These are phyloP conservation scores for Lathamus discolor DNA, from an alignment of 2,113 vertebrate species.

Conservation along the genomic window DNA sequence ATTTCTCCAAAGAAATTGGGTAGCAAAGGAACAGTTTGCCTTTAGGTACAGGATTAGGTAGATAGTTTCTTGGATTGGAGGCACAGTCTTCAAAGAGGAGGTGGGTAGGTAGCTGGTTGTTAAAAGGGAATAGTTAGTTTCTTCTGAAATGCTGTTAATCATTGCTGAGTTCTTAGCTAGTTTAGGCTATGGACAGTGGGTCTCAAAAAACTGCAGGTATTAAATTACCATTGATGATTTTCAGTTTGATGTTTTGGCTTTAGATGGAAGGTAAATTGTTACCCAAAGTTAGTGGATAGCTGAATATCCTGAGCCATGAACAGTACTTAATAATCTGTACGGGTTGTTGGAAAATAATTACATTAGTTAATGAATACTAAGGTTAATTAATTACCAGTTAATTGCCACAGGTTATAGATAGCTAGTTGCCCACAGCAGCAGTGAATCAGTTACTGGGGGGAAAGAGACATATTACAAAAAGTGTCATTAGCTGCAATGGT, in stretches of 20 bases:
- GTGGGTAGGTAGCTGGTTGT: background rate
- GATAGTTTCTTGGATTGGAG: background rate
- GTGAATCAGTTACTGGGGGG: slow-evolving; percentile 46
- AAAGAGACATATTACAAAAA: background rate
- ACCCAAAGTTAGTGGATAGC: background rate
- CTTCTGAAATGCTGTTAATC: slow-evolving; percentile 1
- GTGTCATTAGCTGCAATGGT: background rate
- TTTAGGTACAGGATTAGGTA: background rate
- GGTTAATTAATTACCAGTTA: slow-evolving; percentile 64
- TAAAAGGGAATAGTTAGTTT: background rate
- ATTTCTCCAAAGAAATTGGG: background rate
- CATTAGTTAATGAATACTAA: slow-evolving; percentile 53
- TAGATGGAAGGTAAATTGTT: background rate
- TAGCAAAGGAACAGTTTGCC: background rate
- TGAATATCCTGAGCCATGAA: slow-evolving; percentile 4
- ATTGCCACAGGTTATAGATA: slow-evolving; percentile 46
- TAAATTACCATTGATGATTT: background rate
- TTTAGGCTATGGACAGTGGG: background rate
- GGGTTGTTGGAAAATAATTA: slow-evolving; percentile 54
- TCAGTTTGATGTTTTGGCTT: background rate
- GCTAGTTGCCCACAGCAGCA: slow-evolving; percentile 17
- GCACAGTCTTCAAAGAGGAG: background rate
- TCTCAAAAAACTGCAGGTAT: background rate
- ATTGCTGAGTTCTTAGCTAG: background rate
- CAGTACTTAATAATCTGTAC: slow-evolving; percentile 27